Evolutionary conservation across 2,888 invertebrate genomes (phyloP), one percentile per base, ranked within the genome.

Genomic region (Incurvaria masculella): DNA sequence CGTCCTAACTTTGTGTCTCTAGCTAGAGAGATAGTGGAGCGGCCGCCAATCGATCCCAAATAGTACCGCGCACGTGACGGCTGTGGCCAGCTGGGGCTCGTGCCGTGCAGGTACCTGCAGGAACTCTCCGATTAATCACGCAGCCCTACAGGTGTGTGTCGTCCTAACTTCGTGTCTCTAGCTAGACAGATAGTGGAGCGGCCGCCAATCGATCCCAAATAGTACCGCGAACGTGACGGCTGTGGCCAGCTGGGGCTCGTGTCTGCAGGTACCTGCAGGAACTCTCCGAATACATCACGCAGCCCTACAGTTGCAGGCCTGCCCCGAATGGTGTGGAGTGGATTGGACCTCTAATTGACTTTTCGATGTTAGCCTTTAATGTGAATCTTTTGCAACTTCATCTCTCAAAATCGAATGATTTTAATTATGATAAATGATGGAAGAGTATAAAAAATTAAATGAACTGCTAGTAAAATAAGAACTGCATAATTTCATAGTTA

Each of bases 1-100:
- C 6, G 6, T 23, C 23, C 10, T 23, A 23, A n/a, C n/a, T 23
- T 23, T 6, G 23, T 23, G 5, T 5, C 5, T 6, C 5, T 23
- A 23, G 23, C 10, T 23, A 23, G n/a, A 57, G 93, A 94, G 66
- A 90, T 96, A 53, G 79, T 96, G 46, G 94, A 94, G 69, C 84
- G 93, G 68, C 94, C 94, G 14, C 83, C 87, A 10, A 88, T 91
- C 53, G 95, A 96, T 76, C 94, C 95, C 0, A 94, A 95, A 69
- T 96, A 95, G 95, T 91, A 91, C 79, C 88, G 88, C 66, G 95
- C 94, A 46, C 81, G 92, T 51, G 94, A 94, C 69, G 85, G 86
- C 47, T 85, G 86, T 64, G 94, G 94, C 27, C 89, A 91, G 70
- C 83, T 89, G 53, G 95, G 95, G 53, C 82, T 96, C 57, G 92